phyloP scores from a whole-genome alignment of 2,888 invertebrate species.

The Erpobdella octoculata region DNA sequence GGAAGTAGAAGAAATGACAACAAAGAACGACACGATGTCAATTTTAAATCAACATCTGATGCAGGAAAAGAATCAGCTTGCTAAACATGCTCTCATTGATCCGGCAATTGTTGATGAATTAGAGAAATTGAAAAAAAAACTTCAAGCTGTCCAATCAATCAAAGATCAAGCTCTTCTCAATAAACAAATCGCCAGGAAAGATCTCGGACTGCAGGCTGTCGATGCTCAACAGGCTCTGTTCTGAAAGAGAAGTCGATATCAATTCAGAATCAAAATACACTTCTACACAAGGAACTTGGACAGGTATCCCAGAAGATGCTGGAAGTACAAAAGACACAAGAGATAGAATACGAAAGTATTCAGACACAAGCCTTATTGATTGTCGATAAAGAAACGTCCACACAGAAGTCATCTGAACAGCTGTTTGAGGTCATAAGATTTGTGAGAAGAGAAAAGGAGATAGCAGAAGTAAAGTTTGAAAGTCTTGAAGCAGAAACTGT shows the following conservation, averaged over 20 bases:
- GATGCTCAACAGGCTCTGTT: too few species aligned
- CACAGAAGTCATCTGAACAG: conserved; percentile 64
- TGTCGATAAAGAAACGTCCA: background rate
- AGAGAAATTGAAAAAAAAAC: too few species aligned
- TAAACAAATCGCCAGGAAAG: too few species aligned
- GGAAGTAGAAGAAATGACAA: too few species aligned
- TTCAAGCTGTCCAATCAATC: too few species aligned
- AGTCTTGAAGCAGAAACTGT: conserved; percentile 70
- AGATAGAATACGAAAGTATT: background rate
- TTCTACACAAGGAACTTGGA: conserved; percentile 68
- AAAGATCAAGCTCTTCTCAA: too few species aligned
- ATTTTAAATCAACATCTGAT: too few species aligned
- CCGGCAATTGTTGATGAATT: too few species aligned
- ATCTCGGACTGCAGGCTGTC: too few species aligned
- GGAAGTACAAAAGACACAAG: background rate
- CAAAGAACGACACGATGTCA: too few species aligned
- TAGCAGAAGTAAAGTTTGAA: conserved; percentile 75
- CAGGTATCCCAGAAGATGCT: background rate
- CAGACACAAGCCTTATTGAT: background rate
- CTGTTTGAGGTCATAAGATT: conserved; percentile 77
- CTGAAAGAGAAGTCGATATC: conserved; percentile 65
- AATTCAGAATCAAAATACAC: conserved; percentile 69
- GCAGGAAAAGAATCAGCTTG: too few species aligned
- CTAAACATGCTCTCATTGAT: too few species aligned
- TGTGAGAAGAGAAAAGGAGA: conserved; percentile 80